Evolutionary conservation across 2,113 vertebrate genomes (phyloP).

Genomic region (Romanogobio albipinnatus): DNA sequence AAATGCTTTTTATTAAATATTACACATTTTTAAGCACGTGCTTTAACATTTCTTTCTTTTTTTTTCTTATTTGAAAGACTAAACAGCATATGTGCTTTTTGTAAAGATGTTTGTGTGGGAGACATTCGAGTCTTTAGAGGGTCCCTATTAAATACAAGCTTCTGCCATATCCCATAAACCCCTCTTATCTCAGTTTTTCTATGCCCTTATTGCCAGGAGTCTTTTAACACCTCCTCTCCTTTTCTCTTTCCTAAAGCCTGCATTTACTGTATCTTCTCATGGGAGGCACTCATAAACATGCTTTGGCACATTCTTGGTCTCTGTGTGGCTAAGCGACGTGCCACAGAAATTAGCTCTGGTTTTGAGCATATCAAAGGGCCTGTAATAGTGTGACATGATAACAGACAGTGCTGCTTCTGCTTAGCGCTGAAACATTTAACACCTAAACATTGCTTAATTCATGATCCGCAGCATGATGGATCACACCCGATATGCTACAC

Average conservation of each 20-base stretch:
- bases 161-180: constrained; percentile 38
- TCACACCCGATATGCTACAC: constrained; percentile 17
- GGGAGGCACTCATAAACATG: constrained; percentile 23
- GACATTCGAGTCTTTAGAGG: constrained; percentile 6
- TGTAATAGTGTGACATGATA: constrained; percentile 41
- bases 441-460: constrained; percentile 41
- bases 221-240: constrained; percentile 19
- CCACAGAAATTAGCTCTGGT: constrained; percentile 44
- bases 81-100: constrained; percentile 10
- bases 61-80: background rate
- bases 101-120: constrained; percentile 26
- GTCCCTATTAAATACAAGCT: constrained; percentile 21
- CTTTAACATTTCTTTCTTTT: background rate
- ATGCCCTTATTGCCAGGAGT: constrained; percentile 16
- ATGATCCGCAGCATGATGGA: constrained; percentile 33
- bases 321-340: constrained; percentile 39
- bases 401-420: constrained; percentile 37
- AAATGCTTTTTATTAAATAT: background rate
- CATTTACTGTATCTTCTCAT: constrained; percentile 22
- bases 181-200: constrained; percentile 34
- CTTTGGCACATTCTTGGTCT: constrained; percentile 27
- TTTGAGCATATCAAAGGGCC: constrained; percentile 42
- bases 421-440: constrained; percentile 37
- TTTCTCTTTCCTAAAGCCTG: constrained; percentile 30
- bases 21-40: background rate